phyloP scores from a whole-genome alignment of 2,888 invertebrate species.

The Nemapogon koenigi region DNA sequence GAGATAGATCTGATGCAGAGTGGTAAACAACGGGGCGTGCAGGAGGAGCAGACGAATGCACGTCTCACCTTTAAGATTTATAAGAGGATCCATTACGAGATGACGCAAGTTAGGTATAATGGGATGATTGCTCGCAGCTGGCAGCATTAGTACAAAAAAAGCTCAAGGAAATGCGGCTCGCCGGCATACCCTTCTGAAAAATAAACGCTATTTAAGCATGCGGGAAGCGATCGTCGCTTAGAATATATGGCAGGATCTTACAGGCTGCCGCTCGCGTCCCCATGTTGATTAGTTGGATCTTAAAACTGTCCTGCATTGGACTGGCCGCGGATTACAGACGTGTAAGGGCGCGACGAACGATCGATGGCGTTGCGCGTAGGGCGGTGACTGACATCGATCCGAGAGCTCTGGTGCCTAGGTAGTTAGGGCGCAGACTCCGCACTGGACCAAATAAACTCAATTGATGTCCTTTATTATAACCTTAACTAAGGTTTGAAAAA shows the following conservation, averaged over 20 bases:
- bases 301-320: conserved; percentile 73
- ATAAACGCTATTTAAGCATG: conserved; percentile 54
- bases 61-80: conserved; percentile 57
- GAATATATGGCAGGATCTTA: conserved; percentile 55
- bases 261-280: conserved; percentile 93
- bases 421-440: too few species aligned
- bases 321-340: conserved; percentile 25
- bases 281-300: conserved; percentile 80
- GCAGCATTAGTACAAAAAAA: conserved; percentile 56
- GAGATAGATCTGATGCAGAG: too few species aligned
- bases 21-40: conserved; percentile 14
- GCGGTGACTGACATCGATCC: too few species aligned
- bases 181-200: conserved; percentile 50
- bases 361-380: conserved; percentile 27
- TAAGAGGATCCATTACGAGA: conserved; percentile 32
- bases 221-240: conserved; percentile 22
- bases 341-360: conserved; percentile 15
- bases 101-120: conserved; percentile 11
- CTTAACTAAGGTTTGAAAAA: too few species aligned
- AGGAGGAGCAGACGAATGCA: conserved; percentile 1
- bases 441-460: too few species aligned
- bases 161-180: conserved; percentile 44
- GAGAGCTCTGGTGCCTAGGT: too few species aligned
- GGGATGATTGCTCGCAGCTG: conserved; percentile 21
- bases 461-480: too few species aligned